Base-by-base conservation (phyloP, 2,797 vertebrate species). In the Enteromius thamalakanensis region DNA sequence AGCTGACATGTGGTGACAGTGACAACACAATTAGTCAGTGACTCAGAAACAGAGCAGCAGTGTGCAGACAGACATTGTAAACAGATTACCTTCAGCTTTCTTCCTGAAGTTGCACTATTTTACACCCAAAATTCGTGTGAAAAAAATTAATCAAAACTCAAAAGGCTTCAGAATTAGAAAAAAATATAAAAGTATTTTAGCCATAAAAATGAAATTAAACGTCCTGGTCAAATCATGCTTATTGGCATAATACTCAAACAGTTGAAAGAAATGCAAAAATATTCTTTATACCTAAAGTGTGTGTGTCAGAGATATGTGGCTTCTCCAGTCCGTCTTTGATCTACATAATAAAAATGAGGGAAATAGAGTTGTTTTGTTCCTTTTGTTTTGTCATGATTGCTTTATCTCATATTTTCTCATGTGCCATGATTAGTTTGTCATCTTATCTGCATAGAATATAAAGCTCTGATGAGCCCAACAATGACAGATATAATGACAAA, bases 401-500 rank as follows among this genome's bases (percentile, higher is more conserved):
- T 87, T 85, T 86, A 82, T 77, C 85, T 82, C 80, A 74, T 86
- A 89, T 78, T 86, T 81, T 82, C 86, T 84, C 64, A 84, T 86
- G 89, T 58, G 40, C 47, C 37, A 51, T 91, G 86, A 92, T 91
- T 88, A 84, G 76, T 88, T 91, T 85, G 81, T 87, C 84, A 68
- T 85, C 81, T 86, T 74, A 72, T 71, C 65, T 49, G 77, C 86
- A 67, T 72, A 21, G 81, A 68, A 68, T 71, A 83, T 60, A 80
- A 76, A 86, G 65, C 87, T 65, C 80, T 87, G 72, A 88, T 86
- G 88, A 85, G 75, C 87, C 76, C 80, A 58, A 87, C 49, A 85
- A 70, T 87, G 82, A 84, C 86, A 90, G 58, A 29, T 80, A 78
- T 88, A 89, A 89, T 90, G 80, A 90, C 90, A 91, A 84, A 71